Evolutionary conservation across 2,797 vertebrate genomes (phyloP).

Genomic region (Pseudomugil tenellus): DNA sequence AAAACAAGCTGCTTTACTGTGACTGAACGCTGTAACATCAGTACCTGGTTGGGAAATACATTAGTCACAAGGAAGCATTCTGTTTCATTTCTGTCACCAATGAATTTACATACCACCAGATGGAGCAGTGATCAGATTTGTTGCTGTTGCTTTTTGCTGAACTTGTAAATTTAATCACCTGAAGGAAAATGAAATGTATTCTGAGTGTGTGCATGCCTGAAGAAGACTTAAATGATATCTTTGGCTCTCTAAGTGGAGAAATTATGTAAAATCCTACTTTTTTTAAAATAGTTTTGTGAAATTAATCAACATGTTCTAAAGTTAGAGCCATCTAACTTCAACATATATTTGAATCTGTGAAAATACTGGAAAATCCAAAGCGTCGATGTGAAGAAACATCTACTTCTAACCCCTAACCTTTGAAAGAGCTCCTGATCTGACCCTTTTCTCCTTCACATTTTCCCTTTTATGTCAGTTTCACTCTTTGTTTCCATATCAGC

Average conservation of each 20-base stretch:
- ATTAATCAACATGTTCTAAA: background rate
- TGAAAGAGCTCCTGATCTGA: constrained; percentile 8
- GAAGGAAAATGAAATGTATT: background rate
- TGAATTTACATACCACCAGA: constrained; percentile 55
- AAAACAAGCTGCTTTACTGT: constrained; percentile 11
- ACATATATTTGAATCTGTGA: background rate
- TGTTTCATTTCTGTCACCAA: background rate
- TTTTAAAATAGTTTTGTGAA: background rate
- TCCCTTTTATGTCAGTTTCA: constrained; percentile 1
- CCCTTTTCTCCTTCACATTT: background rate
- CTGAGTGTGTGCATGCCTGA: background rate
- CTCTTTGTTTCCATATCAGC: constrained; percentile 13
- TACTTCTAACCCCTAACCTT: background rate
- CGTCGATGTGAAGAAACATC: constrained; percentile 5
- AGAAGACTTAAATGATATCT: background rate
- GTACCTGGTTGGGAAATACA: background rate
- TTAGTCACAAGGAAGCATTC: background rate
- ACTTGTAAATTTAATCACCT: background rate
- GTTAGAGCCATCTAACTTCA: background rate
- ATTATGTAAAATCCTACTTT: background rate
- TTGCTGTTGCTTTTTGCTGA: background rate
- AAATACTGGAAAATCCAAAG: background rate
- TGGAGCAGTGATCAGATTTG: constrained; percentile 60
- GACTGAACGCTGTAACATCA: background rate
- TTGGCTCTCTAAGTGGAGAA: background rate